Evolutionary conservation across 92 coral and sea anemone genomes (phyloP), one percentile per base, ranked within the genome.

Genomic region (Porites cylindrica): DNA sequence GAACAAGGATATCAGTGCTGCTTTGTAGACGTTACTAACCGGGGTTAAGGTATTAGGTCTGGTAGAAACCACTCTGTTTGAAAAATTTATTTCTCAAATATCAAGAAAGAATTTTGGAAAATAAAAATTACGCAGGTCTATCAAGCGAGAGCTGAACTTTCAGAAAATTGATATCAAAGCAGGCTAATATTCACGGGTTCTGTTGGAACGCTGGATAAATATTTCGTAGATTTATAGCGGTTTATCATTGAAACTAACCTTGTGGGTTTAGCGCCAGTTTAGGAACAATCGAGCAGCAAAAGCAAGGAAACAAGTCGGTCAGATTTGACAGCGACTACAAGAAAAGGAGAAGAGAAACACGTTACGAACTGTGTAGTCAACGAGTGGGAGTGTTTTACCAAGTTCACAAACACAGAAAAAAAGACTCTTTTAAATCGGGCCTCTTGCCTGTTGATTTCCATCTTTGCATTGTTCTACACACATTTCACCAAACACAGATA

Each of bases 401-500:
- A 38, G 47, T 38, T 66, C 11, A 66, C 4, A 2, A n/a, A 66
- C 13, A 51, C 38, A 3, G 16, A 43, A 13, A 72, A 50, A 32
- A 9, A 17, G 18, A 23, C 10, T 2, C 14, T 71, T n/a, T 52
- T 11, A 12, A 8, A n/a, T 6, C 17, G 10, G n/a, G 23, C 43
- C 71, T 29, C 79, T 24, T 29, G 72, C 86, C 70, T 71, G 66
- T 58, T 58, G 70, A 19, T 38, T 56, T 4, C 86, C 79, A 6
- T 70, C 59, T 47, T 58, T 72, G 24, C 71, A 82, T 70, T 59
- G 70, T 56, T 82, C 79, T 18, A 82, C 51, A 21, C 86, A 82
- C 68, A 71, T 59, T 82, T 82, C 69, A 5, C 86, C 79, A 82
- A 82, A 72, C 8, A 72, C 78, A 17, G 86, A 82, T 70, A 72